Base-by-base conservation (phyloP, 2,113 vertebrate genomes). In the Lophochroa leadbeateri region DNA sequence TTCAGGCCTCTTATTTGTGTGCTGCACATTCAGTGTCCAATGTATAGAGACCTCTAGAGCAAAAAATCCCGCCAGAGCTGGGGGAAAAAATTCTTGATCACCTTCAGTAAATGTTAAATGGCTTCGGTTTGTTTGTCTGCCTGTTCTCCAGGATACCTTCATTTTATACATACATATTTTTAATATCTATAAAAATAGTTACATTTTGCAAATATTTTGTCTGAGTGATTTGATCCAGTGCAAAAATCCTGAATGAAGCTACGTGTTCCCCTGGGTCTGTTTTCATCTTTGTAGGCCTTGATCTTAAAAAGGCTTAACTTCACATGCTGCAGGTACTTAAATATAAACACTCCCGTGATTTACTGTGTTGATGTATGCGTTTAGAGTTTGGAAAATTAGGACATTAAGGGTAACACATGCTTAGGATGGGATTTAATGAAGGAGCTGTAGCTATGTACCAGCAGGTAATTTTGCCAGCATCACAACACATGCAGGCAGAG, bases 241-340 rank as follows among this genome's bases (percentile, higher is more conserved):
- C 6, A 91, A 61, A 87, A 83, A 33, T 82, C 33, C 63, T 91
- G 69, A 92, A 79, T 65, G 78, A 79, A 94, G 29, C 33, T 33
- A 41, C 9, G 8, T 17, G 17, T 49, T 81, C 24, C 72, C 50
- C 29, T 28, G 47, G 64, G 52, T 68, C 33, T 75, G 37, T 94
- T 95, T 95, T 91, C 49, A 53, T 86, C 74, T 71, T 52, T 12
- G 19, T 44, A 87, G 35, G 31, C 74, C 89, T 94, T 92, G 84
- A 96, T 94, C 86, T 84, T 82, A 61, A 75, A 96, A 91, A 87
- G 44, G 18, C 52, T 75, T 89, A 91, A 70, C 63, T 82, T 87
- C 65, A 41, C 49, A 65, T 84, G 84, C 69, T 84, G 70, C 86
- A 79, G 39, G 28, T 94, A 55, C 79, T 90, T 89, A 89, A 87